Conservation (phyloP, 2,797 vertebrate species). For the Takifugu rubripes region DNA sequence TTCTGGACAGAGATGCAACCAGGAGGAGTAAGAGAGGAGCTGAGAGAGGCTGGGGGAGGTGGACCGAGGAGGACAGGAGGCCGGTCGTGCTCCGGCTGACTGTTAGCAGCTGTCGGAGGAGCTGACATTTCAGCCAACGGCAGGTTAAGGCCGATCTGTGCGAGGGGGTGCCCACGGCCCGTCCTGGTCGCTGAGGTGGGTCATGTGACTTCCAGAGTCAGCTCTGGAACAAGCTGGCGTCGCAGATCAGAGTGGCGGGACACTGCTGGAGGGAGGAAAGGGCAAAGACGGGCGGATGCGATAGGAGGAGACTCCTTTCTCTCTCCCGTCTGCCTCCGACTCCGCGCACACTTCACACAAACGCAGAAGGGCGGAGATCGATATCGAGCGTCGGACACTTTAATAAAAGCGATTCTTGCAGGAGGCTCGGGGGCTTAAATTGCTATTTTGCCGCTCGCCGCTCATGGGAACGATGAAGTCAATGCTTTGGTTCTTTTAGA, state of each 20-base stretch:
- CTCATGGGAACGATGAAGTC: too few species aligned
- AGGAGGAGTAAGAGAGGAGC: slow-evolving; percentile 14
- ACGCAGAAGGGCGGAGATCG: slow-evolving; percentile 1
- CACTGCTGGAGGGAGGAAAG: slow-evolving; percentile 39
- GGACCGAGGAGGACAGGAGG: slow-evolving; percentile 26
- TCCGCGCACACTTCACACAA: background rate
- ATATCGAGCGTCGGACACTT: background rate
- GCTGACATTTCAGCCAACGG: slow-evolving; percentile 43
- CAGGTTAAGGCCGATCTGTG: slow-evolving; percentile 34
- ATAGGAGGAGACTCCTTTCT: slow-evolving; percentile 31
- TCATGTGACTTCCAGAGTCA: slow-evolving; percentile 51
- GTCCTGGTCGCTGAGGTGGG: slow-evolving; percentile 27
- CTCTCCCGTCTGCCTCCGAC: background rate
- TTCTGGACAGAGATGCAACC: slow-evolving; percentile 31
- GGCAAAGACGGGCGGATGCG: slow-evolving; percentile 48
- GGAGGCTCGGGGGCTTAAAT: too few species aligned
- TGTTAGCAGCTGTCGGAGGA: slow-evolving; percentile 54
- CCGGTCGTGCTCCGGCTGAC: slow-evolving; percentile 52
- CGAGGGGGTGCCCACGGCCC: slow-evolving; percentile 13
- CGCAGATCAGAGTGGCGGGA: slow-evolving; percentile 51
- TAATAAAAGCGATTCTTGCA: too few species aligned
- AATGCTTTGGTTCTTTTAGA: background rate
- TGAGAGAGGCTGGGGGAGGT: slow-evolving; percentile 12
- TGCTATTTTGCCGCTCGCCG: too few species aligned
- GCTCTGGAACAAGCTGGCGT: slow-evolving; percentile 49